Conservation (phyloP, 1,140 invertebrate genomes). For the honey bee (Apis mellifera) region DNA sequence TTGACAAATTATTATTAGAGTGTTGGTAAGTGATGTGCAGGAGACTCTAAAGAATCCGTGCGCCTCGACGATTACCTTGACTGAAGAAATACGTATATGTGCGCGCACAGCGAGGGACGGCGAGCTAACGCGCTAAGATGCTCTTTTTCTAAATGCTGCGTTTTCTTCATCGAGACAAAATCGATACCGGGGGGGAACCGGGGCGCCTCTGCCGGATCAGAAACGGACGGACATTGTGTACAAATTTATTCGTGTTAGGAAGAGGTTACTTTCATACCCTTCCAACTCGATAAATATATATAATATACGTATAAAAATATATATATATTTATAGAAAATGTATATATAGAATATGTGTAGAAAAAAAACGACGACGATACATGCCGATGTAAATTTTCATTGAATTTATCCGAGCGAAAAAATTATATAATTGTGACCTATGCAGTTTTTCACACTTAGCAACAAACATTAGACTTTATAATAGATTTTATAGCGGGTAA, state of each 20-base stretch:
- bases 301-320: too few species aligned
- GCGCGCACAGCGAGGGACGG: background rate
- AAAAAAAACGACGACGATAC: background rate
- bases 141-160: slow-evolving; percentile 18
- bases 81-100: background rate
- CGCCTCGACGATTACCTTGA: background rate
- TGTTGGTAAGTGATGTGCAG: too few species aligned
- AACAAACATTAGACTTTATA: background rate
- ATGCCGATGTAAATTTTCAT: background rate
- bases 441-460: background rate
- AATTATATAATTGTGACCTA: background rate
- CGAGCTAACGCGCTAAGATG: too few species aligned
- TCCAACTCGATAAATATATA: too few species aligned
- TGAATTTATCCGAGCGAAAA: background rate
- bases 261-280: too few species aligned
- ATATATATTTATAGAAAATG: too few species aligned
- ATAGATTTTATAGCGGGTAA: background rate
- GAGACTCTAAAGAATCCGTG: background rate
- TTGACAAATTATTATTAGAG: slow-evolving; percentile 11
- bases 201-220: too few species aligned
- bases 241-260: background rate
- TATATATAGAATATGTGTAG: too few species aligned
- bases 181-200: slow-evolving; percentile 5
- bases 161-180: background rate
- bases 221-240: background rate